These are phyloP conservation scores for Microcebus ravelobensis DNA, from an alignment of 2,113 vertebrate genomes.

Conservation along the genomic window DNA sequence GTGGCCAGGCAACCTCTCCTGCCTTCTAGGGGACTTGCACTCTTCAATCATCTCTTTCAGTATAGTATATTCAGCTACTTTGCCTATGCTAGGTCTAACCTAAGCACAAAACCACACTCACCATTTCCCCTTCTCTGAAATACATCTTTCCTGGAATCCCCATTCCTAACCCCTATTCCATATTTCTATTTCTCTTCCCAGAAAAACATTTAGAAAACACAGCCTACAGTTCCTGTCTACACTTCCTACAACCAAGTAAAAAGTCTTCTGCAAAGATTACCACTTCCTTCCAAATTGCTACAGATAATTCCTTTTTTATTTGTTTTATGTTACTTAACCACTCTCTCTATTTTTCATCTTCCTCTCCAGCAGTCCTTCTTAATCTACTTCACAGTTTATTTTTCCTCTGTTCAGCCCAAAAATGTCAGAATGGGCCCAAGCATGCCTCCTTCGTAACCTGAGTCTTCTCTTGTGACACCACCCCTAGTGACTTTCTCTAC, in stretches of 20 bases:
- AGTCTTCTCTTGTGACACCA: not conserved
- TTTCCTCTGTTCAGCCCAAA: not conserved
- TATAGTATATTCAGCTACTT: not conserved
- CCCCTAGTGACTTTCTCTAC: not conserved
- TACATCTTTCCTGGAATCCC: not conserved
- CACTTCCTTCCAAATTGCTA: not conserved
- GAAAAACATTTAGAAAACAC: not conserved
- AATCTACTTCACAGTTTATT: not conserved
- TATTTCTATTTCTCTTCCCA: not conserved
- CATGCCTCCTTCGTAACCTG: not conserved
- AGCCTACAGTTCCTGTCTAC: not conserved
- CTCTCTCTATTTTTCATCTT: not conserved
- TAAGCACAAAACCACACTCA: not conserved
- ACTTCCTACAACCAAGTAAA: not conserved
- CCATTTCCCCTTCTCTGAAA: not conserved
- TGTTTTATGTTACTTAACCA: not conserved
- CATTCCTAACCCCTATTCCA: not conserved
- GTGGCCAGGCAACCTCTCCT: not conserved
- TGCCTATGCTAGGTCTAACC: not conserved
- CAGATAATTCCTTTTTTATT: not conserved
- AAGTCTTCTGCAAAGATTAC: not conserved
- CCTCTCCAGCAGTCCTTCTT: not conserved
- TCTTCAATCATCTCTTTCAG: not conserved
- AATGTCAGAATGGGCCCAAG: not conserved
- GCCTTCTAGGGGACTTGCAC: not conserved